Base-by-base conservation (phyloP, 2,113 vertebrate species). In the Tor tambroides region DNA sequence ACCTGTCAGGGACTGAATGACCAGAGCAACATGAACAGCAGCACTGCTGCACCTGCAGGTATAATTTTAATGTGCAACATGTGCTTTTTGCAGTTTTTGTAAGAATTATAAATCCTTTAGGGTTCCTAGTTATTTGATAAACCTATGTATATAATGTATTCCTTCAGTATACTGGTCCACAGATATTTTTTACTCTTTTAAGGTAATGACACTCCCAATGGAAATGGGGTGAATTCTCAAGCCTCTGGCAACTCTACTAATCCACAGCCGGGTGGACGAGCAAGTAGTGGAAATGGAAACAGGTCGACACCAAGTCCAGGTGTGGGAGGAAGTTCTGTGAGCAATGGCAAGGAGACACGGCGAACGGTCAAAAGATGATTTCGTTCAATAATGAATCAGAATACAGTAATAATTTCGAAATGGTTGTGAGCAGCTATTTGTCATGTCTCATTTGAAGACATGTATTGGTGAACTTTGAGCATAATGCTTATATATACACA, bases 291-390 rank as follows among this genome's bases (percentile, higher is more conserved):
- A 26, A 94, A 95, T 71, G 94, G 93, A 67, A 76, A 41, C 80
- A 91, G 94, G 79, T 94, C 92, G 84, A 94, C 94, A 51, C 93
- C 94, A n/a, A 95, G 91, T 86, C 93, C 95, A 56, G 93, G 91
- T 5, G 79, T 86, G 43, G 74, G 85, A 21, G 81, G 94, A 8
- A 82, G 77, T 59, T 51, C 95, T 14, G 92, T 96, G 88, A 96
- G 94, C 89, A 96, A 96, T 2, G 95, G 96, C 86, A 96, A 96
- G 92, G 96, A 96, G 91, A 96, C 95, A 12, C 93, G 95, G 0
- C 93, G 96, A 56, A 95, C 94, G 83, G 93, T 95, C 91, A 96
- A 96, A 90, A 96, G 96, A 95, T 96, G 89, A 91, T 88, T 56
- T 6, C 0, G 49, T 26, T 41, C 38, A 72, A 2, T n/a, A 23